Conservation (phyloP, 2,888 invertebrate species). For the Hyalella azteca region DNA sequence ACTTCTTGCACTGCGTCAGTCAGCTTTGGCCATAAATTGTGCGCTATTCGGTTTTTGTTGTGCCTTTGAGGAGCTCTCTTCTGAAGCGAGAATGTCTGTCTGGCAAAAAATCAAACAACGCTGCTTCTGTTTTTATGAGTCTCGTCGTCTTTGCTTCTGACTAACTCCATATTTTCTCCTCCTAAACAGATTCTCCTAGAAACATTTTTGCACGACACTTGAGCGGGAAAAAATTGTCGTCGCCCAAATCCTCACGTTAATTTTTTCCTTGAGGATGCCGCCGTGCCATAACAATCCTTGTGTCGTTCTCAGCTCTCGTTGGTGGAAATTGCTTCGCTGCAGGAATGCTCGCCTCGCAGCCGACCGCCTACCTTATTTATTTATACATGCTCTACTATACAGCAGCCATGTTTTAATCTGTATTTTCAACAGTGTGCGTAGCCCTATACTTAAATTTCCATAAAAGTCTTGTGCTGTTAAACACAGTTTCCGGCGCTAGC, state of each 20-base stretch:
- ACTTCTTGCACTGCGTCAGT: slow-evolving; percentile 13
- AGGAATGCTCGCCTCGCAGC: neutral
- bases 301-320: slow-evolving; percentile 16
- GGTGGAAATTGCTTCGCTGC: slow-evolving; percentile 17
- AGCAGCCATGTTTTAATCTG: slow-evolving; percentile 15
- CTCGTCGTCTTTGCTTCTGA: slow-evolving; percentile 22
- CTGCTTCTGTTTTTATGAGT: slow-evolving; percentile 8
- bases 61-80: neutral
- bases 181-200: slow-evolving; percentile 34
- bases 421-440: slow-evolving; percentile 5
- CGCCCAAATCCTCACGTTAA: slow-evolving; percentile 11
- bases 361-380: neutral
- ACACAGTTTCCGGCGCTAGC: neutral
- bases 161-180: slow-evolving; percentile 34
- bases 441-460: neutral
- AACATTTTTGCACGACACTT: slow-evolving; percentile 12
- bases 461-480: slow-evolving; percentile 22
- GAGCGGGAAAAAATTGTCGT: slow-evolving; percentile 16
- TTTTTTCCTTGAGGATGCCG: slow-evolving; percentile 3
- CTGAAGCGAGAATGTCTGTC: neutral
- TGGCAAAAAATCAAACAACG: neutral
- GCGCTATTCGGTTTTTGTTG: neutral
- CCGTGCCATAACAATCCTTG: slow-evolving; percentile 22
- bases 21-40: slow-evolving; percentile 30
- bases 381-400: neutral